phyloP scores from a whole-genome alignment of 2,888 invertebrate species.

The Coremacera marginata region DNA sequence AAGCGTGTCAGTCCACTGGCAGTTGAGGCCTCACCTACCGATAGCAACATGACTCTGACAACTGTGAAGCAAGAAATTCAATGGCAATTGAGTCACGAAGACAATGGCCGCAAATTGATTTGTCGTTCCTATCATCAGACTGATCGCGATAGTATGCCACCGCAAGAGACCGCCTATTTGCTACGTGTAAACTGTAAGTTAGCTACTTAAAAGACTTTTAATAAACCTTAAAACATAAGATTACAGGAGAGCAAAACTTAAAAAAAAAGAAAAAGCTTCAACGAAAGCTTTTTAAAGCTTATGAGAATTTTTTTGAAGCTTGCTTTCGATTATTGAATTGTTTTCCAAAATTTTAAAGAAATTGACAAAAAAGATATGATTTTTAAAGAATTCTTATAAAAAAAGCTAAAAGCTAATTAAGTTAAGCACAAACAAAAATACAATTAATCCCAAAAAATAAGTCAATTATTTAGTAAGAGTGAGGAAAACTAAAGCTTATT shows the following conservation, averaged over 20 bases:
- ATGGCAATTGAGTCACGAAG: constrained; percentile 74
- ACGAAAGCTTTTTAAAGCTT: background rate
- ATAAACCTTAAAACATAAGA: too few relatives aligned
- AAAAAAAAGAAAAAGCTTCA: background rate
- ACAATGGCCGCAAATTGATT: constrained; percentile 75
- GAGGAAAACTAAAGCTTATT: too few relatives aligned
- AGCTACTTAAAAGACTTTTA: background rate
- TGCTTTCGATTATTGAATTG: too few relatives aligned
- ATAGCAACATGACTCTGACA: constrained; percentile 73
- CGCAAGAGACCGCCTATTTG: constrained; percentile 60
- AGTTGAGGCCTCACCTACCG: constrained; percentile 64
- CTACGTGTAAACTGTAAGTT: constrained; percentile 75
- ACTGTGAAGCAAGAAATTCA: constrained; percentile 78
- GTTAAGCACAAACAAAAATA: too few relatives aligned
- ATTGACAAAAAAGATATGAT: too few relatives aligned
- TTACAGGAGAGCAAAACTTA: too few relatives aligned
- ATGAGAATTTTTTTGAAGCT: background rate
- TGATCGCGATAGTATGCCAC: constrained; percentile 62
- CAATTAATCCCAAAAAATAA: too few relatives aligned
- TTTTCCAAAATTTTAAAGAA: too few relatives aligned
- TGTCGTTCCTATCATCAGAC: constrained; percentile 77
- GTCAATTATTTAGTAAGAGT: too few relatives aligned
- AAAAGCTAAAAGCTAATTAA: too few relatives aligned
- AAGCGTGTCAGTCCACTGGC: constrained; percentile 73
- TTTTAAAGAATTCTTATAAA: too few relatives aligned